Evolutionary conservation across 2,888 invertebrate genomes (phyloP).

Genomic region (Polydesmus complanatus): DNA sequence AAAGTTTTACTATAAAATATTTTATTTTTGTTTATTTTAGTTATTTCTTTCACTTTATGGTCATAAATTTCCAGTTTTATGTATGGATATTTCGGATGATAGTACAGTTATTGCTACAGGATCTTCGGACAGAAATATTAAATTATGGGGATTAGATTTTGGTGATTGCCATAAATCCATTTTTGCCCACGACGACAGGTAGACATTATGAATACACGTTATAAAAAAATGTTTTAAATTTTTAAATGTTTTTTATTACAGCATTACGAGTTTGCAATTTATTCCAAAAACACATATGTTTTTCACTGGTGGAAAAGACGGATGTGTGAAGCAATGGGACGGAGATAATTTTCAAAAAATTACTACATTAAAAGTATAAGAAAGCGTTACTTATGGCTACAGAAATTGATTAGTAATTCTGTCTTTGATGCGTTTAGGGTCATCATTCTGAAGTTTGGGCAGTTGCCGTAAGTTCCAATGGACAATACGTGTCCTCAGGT

Average conservation of each 20-base stretch:
- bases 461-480: slow-evolving; percentile 64
- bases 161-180: slow-evolving; percentile 95
- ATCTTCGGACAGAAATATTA: slow-evolving; percentile 86
- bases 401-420: slow-evolving; percentile 17
- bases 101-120: slow-evolving; percentile 78
- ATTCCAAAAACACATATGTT: slow-evolving; percentile 82
- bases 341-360: slow-evolving; percentile 82
- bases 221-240: neutral
- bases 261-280: slow-evolving; percentile 76
- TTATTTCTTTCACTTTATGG: slow-evolving; percentile 90
- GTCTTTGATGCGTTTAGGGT: slow-evolving; percentile 40
- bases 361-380: slow-evolving; percentile 60
- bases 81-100: slow-evolving; percentile 84
- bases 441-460: slow-evolving; percentile 67
- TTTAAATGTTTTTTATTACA: slow-evolving; percentile 27
- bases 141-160: slow-evolving; percentile 97
- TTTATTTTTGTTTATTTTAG: slow-evolving; percentile 36
- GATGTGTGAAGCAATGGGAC: slow-evolving; percentile 93
- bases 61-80: slow-evolving; percentile 84
- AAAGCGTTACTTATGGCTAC: slow-evolving; percentile 20
- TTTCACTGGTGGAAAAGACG: slow-evolving; percentile 87
- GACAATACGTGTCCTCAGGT: slow-evolving; percentile 58
- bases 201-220: slow-evolving; percentile 14
- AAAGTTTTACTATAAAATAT: neutral
- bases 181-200: slow-evolving; percentile 83